Conservation (phyloP, 2,797 vertebrate species). For the Oophaga sylvatica region DNA sequence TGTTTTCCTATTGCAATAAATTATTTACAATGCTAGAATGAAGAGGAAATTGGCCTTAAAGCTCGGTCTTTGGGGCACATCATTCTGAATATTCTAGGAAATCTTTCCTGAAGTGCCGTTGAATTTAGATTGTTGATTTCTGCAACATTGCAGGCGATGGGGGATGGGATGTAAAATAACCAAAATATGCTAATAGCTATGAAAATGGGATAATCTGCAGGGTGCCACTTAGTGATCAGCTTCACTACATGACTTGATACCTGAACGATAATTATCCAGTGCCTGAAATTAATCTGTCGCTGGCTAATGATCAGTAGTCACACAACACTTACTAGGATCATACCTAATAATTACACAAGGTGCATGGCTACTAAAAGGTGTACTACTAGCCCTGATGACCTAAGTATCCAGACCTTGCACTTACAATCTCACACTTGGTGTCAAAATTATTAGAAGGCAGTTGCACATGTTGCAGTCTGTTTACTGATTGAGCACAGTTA, state of each 20-base stretch:
- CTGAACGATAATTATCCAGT: neutral
- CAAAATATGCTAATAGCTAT: neutral
- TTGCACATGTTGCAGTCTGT: neutral
- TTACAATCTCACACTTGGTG: neutral
- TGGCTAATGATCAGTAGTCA: neutral
- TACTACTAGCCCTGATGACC: too few relatives aligned
- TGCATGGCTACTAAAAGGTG: neutral
- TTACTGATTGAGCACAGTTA: too few relatives aligned
- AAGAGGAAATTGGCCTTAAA: slow-evolving; percentile 12
- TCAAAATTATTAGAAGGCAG: neutral
- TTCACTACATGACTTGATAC: neutral
- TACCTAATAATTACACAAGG: neutral
- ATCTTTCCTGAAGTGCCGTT: neutral
- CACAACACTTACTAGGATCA: neutral
- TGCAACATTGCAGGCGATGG: neutral
- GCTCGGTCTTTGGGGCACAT: slow-evolving; percentile 5
- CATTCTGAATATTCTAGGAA: neutral
- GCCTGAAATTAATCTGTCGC: neutral
- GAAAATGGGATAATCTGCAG: neutral
- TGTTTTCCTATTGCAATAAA: neutral
- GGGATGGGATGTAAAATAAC: neutral
- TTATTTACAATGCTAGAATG: slow-evolving; percentile 14
- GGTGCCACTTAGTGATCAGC: neutral
- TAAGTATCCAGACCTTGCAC: neutral
- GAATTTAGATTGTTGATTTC: neutral